Conservation (phyloP, 2,888 invertebrate species). For the Tridacna gigas region DNA sequence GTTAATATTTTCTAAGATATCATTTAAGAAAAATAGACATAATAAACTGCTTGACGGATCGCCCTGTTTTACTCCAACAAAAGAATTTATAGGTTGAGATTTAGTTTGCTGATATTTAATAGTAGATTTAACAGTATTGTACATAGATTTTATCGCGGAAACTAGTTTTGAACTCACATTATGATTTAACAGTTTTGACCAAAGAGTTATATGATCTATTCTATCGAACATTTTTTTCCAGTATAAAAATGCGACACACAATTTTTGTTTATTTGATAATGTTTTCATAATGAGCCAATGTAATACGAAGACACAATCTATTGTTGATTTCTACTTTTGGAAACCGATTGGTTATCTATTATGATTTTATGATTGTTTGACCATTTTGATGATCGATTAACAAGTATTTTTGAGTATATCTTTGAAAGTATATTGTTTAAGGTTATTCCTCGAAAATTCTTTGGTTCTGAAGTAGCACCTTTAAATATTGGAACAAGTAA, state of each 20-base stretch:
- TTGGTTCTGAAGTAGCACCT: slow-evolving; percentile 13
- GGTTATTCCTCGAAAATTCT: slow-evolving; percentile 25
- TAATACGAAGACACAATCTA: slow-evolving; percentile 35
- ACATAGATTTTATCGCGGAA: slow-evolving; percentile 37
- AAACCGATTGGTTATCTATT: slow-evolving; percentile 36
- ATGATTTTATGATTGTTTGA: slow-evolving; percentile 25
- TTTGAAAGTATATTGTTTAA: slow-evolving; percentile 34
- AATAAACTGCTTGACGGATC: slow-evolving; percentile 33
- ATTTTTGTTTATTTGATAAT: slow-evolving; percentile 25
- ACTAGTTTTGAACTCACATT: slow-evolving; percentile 46
- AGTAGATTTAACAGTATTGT: slow-evolving; percentile 34
- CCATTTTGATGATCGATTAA: slow-evolving; percentile 29
- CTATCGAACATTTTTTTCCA: slow-evolving; percentile 46
- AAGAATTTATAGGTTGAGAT: slow-evolving; percentile 29
- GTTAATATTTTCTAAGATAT: slow-evolving; percentile 37
- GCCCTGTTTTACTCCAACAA: slow-evolving; percentile 46
- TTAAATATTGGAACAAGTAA: slow-evolving; percentile 41
- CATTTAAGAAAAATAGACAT: too few relatives aligned
- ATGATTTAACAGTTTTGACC: slow-evolving; percentile 31
- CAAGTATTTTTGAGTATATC: slow-evolving; percentile 32
- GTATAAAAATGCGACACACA: slow-evolving; percentile 38
- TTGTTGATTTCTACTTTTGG: slow-evolving; percentile 35
- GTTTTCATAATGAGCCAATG: slow-evolving; percentile 41
- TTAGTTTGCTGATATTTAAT: slow-evolving; percentile 25
- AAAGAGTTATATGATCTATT: slow-evolving; percentile 23